Evolutionary conservation across 2,113 vertebrate species (phyloP).

Genomic region (Upupa epops): DNA sequence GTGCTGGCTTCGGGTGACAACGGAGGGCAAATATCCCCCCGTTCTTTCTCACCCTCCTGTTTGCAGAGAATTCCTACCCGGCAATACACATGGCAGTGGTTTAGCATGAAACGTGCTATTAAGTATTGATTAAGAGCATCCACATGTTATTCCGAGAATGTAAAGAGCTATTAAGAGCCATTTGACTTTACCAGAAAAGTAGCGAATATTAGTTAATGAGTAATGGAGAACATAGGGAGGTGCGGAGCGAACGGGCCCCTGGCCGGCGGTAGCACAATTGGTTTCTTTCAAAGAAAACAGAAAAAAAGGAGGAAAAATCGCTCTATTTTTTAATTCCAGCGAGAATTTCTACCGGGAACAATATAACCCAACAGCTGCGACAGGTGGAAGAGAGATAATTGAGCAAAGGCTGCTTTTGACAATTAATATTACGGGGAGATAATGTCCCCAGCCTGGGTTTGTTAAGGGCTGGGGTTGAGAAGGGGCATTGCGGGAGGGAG

Average conservation of each 20-base stretch:
- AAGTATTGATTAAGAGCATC: constrained; percentile 60
- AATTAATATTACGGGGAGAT: constrained; percentile 49
- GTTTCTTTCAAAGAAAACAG: constrained; percentile 19
- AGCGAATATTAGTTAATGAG: constrained; percentile 49
- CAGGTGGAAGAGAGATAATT: constrained; percentile 49
- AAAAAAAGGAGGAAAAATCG: neutral
- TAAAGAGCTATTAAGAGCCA: constrained; percentile 44
- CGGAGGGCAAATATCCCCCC: neutral
- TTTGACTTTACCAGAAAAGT: constrained; percentile 59
- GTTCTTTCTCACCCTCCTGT: neutral
- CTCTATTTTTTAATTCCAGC: constrained; percentile 40
- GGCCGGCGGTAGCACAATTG: neutral
- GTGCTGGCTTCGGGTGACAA: neutral
- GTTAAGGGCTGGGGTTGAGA: neutral
- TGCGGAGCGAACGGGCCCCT: neutral
- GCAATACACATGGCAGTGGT: neutral
- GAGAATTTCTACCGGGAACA: constrained; percentile 30
- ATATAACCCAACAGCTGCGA: constrained; percentile 38
- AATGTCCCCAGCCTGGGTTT: neutral
- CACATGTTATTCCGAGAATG: constrained; percentile 47
- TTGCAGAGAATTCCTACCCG: neutral
- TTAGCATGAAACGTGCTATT: constrained; percentile 18
- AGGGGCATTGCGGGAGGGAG: neutral
- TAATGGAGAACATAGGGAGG: neutral
- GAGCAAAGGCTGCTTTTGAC: constrained; percentile 55